A percentile compares a stretch with the other conserved stretches of the same genome.
phyloP scores from a whole-genome alignment of 2,113 vertebrate genomes.

The Sander vitreus region DNA sequence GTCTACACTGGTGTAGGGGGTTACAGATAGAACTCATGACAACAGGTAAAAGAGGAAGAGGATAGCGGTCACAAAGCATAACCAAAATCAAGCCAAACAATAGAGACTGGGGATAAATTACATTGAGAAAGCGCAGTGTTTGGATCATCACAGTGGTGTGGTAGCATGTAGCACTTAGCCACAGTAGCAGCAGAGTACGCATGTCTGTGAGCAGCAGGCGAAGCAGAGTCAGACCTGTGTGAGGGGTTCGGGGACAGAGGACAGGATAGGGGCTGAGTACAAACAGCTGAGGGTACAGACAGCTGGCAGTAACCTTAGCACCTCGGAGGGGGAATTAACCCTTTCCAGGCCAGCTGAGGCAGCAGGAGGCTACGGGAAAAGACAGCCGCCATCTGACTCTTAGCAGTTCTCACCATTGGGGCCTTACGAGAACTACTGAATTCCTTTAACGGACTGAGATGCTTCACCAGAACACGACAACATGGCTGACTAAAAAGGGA shows the following conservation, averaged over 20 bases:
- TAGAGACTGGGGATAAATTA: slow-evolving; percentile 4
- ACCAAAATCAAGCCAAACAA: not conserved
- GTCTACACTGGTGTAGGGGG: no score
- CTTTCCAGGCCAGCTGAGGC: slow-evolving; percentile 55
- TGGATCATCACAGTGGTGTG: not conserved
- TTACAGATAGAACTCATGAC: not conserved
- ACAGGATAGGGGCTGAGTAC: slow-evolving; percentile 51
- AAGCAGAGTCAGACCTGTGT: slow-evolving; percentile 33
- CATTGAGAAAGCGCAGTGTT: no score
- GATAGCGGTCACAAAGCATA: not conserved
- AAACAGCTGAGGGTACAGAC: slow-evolving; percentile 84
- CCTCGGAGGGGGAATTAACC: slow-evolving; percentile 70
- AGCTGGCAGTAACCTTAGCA: slow-evolving; percentile 83
- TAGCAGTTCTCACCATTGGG: not conserved
- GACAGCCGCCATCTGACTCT: slow-evolving; percentile 25
- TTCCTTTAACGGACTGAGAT: not conserved
- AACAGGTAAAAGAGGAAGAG: not conserved
- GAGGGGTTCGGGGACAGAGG: slow-evolving; percentile 32
- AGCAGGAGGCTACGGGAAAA: slow-evolving; percentile 36
- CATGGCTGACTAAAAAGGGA: not conserved
- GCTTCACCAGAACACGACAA: not conserved
- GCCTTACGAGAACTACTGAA: not conserved
- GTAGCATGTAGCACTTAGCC: slow-evolving; percentile 8
- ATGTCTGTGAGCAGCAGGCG: not conserved
- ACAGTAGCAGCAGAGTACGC: not conserved